Conservation (phyloP, 1,140 invertebrate species). For the Propsilocerus akamusi region DNA sequence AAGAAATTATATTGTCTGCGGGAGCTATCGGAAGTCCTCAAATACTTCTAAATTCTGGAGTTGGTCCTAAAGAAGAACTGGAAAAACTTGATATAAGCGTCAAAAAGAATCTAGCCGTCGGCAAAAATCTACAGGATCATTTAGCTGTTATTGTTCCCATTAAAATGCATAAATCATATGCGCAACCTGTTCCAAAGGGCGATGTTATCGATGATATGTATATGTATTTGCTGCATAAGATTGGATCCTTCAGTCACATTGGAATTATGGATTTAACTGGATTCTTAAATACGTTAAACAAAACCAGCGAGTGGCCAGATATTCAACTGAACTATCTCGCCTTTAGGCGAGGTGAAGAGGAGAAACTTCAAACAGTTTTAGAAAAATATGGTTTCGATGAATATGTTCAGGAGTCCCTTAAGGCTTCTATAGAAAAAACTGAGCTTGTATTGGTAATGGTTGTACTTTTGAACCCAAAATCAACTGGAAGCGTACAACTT, state of each 20-base stretch:
- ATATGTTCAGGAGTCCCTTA: not conserved
- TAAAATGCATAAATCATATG: conserved; percentile 16
- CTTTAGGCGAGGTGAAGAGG: not conserved
- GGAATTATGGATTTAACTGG: conserved; percentile 24
- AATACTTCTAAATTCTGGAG: conserved; percentile 50
- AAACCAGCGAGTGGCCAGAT: conserved; percentile 8
- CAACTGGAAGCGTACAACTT: conserved; percentile 29
- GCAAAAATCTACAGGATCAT: conserved; percentile 46
- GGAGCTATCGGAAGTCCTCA: conserved; percentile 38
- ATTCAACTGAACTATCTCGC: not conserved
- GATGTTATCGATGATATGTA: conserved; percentile 26
- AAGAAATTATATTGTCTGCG: conserved; percentile 42
- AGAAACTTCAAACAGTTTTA: not conserved
- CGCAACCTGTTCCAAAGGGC: conserved; percentile 13
- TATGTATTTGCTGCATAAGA: conserved; percentile 24
- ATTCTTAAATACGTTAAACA: conserved; percentile 21
- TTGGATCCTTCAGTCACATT: conserved; percentile 23
- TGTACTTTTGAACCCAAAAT: conserved; percentile 27
- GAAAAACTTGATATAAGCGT: conserved; percentile 31
- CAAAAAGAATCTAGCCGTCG: conserved; percentile 37
- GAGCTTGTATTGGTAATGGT: conserved; percentile 15
- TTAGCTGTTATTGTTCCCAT: conserved; percentile 24
- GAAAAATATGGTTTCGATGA: not conserved
- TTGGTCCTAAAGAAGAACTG: conserved; percentile 48
- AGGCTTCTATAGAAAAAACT: not conserved